Evolutionary conservation across 2,797 vertebrate genomes (phyloP).

Genomic region (Falco rusticolus): DNA sequence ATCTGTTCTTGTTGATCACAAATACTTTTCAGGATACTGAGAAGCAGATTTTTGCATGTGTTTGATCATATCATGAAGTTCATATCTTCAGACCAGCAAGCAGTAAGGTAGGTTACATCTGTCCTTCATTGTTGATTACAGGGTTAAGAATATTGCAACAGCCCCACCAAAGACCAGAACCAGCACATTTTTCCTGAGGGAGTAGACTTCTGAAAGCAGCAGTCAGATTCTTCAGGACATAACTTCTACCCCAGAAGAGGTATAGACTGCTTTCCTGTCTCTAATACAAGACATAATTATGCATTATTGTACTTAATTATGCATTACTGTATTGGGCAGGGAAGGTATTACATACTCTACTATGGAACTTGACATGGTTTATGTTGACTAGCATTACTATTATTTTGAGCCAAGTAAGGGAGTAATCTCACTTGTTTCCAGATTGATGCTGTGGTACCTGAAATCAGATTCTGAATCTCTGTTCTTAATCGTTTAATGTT

Average conservation of each 20-base stretch:
- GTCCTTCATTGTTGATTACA: background rate
- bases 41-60: background rate
- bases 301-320: constrained; percentile 16
- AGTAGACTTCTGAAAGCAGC: constrained; percentile 4
- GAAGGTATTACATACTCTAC: background rate
- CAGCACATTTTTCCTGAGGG: constrained; percentile 45
- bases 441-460: background rate
- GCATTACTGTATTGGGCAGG: constrained; percentile 7
- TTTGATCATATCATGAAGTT: background rate
- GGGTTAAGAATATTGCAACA: background rate
- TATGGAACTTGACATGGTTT: background rate
- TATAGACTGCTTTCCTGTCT: background rate
- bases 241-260: background rate
- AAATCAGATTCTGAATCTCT: background rate
- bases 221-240: constrained; percentile 12
- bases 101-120: background rate
- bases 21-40: background rate
- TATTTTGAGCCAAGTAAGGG: background rate
- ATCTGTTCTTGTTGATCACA: background rate
- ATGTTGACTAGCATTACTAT: background rate
- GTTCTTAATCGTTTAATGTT: background rate
- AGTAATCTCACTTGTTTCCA: background rate
- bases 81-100: background rate
- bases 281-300: constrained; percentile 17
- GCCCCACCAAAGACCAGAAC: background rate